Base-by-base conservation (phyloP, 2,797 vertebrate species). In the Sebastes nivosus region DNA sequence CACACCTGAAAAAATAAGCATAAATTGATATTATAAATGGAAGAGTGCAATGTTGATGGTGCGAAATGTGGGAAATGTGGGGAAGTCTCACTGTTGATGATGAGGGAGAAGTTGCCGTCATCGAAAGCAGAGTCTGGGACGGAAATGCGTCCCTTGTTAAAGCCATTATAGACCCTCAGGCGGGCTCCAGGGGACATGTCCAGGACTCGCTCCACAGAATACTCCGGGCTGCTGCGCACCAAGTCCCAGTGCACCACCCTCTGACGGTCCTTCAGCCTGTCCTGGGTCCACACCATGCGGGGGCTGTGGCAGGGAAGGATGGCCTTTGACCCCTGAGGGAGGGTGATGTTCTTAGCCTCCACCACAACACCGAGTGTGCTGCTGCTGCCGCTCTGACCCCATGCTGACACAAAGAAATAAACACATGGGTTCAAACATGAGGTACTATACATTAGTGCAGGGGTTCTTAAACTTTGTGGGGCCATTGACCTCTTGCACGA, bases 191-290 rank as follows among this genome's bases (percentile, higher is more conserved):
- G 97, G 75, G 98, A 98, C 97, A 98, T 97, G 91, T 99, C 98
- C 70, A 98, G 88, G n/a, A 98, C 78, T 3, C 98, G 95, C 81
- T 95, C 97, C 65, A 95, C 94, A 5, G 95, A 93, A 85, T 95
- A 94, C 5, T 93, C 94, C 0, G 96, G 96, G 27, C 80, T 94
- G 80, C 85, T 94, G 80, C 82, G 95, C 67, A 94, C 93, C 63
- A 98, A 27, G 66, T 99, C 98, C 98, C 98, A 99, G 94, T 99
- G 98, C 57, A 98, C 96, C 67, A 99, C 98, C 0, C 98, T 97
- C 91, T 99, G 97, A 9, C 97, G 96, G 95, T 99, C 98, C 8
- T 94, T 96, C 68, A 98, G 95, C 3, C 94, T 93, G 88, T 99
- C 98, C 73, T 92, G 97, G 16, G 96, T 97, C 98, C 97, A 98